Conservation (phyloP, 2,113 vertebrate genomes). For the Pseudorasbora parva region DNA sequence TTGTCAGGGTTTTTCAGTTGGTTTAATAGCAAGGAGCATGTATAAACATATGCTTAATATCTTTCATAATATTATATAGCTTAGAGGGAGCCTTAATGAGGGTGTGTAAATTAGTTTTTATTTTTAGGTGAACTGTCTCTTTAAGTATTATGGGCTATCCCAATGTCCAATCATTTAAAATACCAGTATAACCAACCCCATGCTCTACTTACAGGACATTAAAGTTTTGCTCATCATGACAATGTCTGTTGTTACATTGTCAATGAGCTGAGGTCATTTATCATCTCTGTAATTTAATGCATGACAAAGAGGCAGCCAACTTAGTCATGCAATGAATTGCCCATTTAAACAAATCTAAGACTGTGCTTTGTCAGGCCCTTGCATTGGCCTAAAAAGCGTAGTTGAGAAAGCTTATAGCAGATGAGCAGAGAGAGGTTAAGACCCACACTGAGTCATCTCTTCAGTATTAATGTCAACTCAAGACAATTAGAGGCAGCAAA, state of each 20-base stretch:
- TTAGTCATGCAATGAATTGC: conserved; percentile 27
- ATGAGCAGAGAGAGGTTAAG: background rate
- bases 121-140: background rate
- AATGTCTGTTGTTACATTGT: background rate
- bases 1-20: no score
- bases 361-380: background rate
- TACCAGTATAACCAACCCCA: background rate
- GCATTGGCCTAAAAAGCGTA: background rate
- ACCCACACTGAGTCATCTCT: conserved; percentile 41
- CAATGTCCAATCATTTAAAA: background rate
- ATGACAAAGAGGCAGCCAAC: conserved; percentile 19
- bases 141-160: background rate
- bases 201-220: background rate
- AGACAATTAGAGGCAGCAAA: conserved; percentile 41
- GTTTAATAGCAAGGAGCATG: no score
- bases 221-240: conserved; percentile 12
- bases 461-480: conserved; percentile 54
- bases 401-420: conserved; percentile 2
- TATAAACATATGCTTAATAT: no score
- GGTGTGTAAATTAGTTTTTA: no score
- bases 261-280: conserved; percentile 18
- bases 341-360: conserved; percentile 16
- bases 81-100: no score
- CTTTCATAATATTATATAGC: no score
- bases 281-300: conserved; percentile 23